Evolutionary conservation across 23 tunicate species (phyloP), one percentile per base, ranked within the genome.

Genomic region (Trididemnum nubilum): DNA sequence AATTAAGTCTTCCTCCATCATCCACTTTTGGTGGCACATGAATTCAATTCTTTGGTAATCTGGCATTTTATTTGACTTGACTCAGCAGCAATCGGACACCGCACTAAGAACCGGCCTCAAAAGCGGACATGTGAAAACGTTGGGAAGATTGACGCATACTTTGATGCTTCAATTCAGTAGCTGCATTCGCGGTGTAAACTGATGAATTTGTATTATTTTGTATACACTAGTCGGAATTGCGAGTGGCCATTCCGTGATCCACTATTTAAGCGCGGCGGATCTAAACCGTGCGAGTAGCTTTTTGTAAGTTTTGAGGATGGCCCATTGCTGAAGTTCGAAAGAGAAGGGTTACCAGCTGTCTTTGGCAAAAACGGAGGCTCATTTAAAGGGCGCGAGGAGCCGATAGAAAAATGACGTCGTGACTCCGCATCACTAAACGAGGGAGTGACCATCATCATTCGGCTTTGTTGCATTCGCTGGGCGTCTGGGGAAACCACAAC

Each of bases 381-480:
- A 15, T 36, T 12, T 69, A 33, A 9, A 38, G 78, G 39, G 2
- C 58, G 28, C 5, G 58, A 9, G 58, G 58, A 73, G 58, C 58
- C 58, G 2, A 73, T 2, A 5, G 78, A 38, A 39, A n/a, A 26
- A 2, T 73, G 78, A 2, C 78, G 21, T 21, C 58, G 12, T 38
- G 58, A 9, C 1, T 77, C 81, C 2, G 31, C 51, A 4, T 77
- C 81, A 54, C 91, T 87, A 24, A 86, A 81, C 33, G 85, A 33
- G 0, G 91, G 85, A 5, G 91, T 87, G 4, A 87, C 85, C 85
- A 86, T 80, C 91, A 87, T 87, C 91, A 87, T 87, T n/a, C 64
- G 71, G 21, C 73, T 71, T 51, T 58, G 81, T 19, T 37, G 84
- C 40, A 37, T 52, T 12, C 32, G 34, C 22, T 57, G 49, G 33